phyloP scores from a whole-genome alignment of 23 tunicate genomes.

The Aplidium turbinatum region DNA sequence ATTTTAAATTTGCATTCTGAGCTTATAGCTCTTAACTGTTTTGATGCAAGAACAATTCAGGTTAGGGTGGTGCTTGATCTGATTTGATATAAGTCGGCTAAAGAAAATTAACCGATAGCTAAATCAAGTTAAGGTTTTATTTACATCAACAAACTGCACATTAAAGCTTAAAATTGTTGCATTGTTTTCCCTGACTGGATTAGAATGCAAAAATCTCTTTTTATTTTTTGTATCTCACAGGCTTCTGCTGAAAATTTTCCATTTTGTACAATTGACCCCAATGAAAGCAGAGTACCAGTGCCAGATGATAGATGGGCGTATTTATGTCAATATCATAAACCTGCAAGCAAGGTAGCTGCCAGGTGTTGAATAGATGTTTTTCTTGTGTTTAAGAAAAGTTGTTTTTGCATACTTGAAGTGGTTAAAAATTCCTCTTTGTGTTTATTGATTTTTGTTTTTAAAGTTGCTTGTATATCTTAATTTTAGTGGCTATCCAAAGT shows the following conservation, averaged over 20 bases:
- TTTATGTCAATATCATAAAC: slow-evolving; percentile 84
- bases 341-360: slow-evolving; percentile 94
- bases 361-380: neutral
- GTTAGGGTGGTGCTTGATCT: no score
- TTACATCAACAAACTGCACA: no score
- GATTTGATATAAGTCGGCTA: no score
- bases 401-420: neutral
- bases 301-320: slow-evolving; percentile 97
- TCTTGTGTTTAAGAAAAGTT: neutral
- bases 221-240: no score
- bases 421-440: neutral
- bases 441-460: neutral
- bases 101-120: no score
- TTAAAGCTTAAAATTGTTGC: no score
- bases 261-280: slow-evolving; percentile 99
- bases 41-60: no score
- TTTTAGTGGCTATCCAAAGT: neutral
- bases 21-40: no score
- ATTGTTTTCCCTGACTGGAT: no score
- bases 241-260: slow-evolving; percentile 98
- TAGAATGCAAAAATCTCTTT: no score
- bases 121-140: no score
- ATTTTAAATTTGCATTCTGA: no score
- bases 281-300: slow-evolving; percentile 97
- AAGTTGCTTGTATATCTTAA: neutral